A percentile compares a stretch with the other conserved stretches of the same genome.
Conservation (phyloP, 1,140 invertebrate species). For the Galleria mellonella region DNA sequence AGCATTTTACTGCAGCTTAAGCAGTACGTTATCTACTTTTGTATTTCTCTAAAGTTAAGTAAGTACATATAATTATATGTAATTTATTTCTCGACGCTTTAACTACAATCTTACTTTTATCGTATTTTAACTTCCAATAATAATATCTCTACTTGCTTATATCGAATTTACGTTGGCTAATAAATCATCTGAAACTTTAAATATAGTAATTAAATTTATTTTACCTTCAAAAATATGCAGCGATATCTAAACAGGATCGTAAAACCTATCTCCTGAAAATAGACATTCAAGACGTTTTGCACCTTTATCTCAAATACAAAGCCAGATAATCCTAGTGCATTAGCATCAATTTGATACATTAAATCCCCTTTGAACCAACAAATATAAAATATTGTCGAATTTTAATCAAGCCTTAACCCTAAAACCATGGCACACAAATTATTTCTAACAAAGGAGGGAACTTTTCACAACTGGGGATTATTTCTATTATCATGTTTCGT, state of each 20-base stretch:
- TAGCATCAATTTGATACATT: background rate
- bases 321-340: too few relatives aligned
- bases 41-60: slow-evolving; percentile 54
- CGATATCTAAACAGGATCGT: slow-evolving; percentile 16
- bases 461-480: slow-evolving; percentile 56
- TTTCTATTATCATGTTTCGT: slow-evolving; percentile 25
- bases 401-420: slow-evolving; percentile 52
- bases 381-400: slow-evolving; percentile 64
- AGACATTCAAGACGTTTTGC: background rate
- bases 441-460: slow-evolving; percentile 65
- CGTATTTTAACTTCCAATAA: slow-evolving; percentile 38
- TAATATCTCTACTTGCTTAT: slow-evolving; percentile 52
- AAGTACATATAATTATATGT: slow-evolving; percentile 43
- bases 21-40: slow-evolving; percentile 24
- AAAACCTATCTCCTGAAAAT: slow-evolving; percentile 2
- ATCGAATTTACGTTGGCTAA: slow-evolving; percentile 60
- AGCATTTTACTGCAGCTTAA: slow-evolving; percentile 43
- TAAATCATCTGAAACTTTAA: slow-evolving; percentile 66
- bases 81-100: slow-evolving; percentile 27
- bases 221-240: slow-evolving; percentile 30
- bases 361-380: slow-evolving; percentile 8
- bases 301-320: background rate
- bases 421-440: slow-evolving; percentile 67
- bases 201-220: slow-evolving; percentile 31
- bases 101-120: slow-evolving; percentile 36